These are phyloP conservation scores for Drosophila novamexicana DNA, from an alignment of 1,140 invertebrate genomes.

Conservation along the genomic window DNA sequence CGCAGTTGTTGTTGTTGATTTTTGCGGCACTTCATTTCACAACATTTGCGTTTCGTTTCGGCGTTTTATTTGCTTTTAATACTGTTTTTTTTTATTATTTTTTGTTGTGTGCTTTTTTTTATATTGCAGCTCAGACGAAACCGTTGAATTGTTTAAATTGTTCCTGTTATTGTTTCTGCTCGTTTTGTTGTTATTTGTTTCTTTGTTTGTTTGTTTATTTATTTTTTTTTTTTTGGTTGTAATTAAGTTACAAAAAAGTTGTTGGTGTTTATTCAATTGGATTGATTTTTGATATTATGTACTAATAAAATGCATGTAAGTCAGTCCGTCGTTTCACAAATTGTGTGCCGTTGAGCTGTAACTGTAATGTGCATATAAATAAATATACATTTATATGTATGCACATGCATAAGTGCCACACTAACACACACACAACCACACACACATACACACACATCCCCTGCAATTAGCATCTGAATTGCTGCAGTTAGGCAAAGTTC, in stretches of 20 bases:
- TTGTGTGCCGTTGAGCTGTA: slow-evolving; percentile 59
- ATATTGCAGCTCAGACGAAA: slow-evolving; percentile 32
- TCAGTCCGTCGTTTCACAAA: slow-evolving; percentile 82
- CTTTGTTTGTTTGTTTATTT: slow-evolving; percentile 9
- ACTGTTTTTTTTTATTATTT: slow-evolving; percentile 4
- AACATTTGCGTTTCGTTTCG: slow-evolving; percentile 1
- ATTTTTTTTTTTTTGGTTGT: slow-evolving; percentile 26
- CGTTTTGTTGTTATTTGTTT: slow-evolving; percentile 4
- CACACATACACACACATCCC: neutral
- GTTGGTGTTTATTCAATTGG: slow-evolving; percentile 56
- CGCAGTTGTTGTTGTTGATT: slow-evolving; percentile 38
- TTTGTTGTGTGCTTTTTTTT: slow-evolving; percentile 4
- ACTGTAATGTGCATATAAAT: slow-evolving; percentile 18
- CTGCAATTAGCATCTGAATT: slow-evolving; percentile 37
- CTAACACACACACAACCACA: slow-evolving; percentile 4
- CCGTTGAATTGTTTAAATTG: slow-evolving; percentile 43
- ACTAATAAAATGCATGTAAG: slow-evolving; percentile 82
- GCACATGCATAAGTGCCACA: neutral
- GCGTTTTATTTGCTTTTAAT: slow-evolving; percentile 16
- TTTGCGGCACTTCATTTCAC: slow-evolving; percentile 57
- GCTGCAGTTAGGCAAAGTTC: slow-evolving; percentile 41
- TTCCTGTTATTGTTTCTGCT: slow-evolving; percentile 15
- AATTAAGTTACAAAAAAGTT: slow-evolving; percentile 50
- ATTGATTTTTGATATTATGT: slow-evolving; percentile 73
- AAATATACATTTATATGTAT: neutral